Base-by-base conservation (phyloP, 2,888 invertebrate species). In the Coelopa pilipes region DNA sequence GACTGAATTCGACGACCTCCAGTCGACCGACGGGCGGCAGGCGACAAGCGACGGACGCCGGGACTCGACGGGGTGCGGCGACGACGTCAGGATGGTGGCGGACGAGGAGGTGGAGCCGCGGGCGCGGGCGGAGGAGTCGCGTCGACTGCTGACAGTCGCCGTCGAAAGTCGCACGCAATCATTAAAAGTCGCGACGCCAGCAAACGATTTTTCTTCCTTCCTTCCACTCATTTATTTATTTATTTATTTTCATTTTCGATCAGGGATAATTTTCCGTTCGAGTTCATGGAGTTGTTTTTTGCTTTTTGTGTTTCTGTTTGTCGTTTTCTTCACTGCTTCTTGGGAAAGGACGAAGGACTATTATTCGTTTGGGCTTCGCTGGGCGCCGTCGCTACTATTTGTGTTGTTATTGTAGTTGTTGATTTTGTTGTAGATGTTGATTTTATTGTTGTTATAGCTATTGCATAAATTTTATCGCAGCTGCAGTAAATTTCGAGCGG, bases 381-480 rank as follows among this genome's bases (percentile, higher is more conserved):
- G n/a, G n/a, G n/a, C n/a, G n/a, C n/a, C n/a, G n/a, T n/a, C n/a
- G n/a, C n/a, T n/a, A n/a, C n/a, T n/a, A n/a, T n/a, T n/a, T n/a
- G n/a, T n/a, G n/a, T n/a, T n/a, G n/a, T n/a, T n/a, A n/a, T n/a
- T n/a, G n/a, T n/a, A n/a, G n/a, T n/a, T n/a, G n/a, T n/a, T n/a
- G n/a, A n/a, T n/a, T n/a, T n/a, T n/a, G n/a, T n/a, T n/a, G n/a
- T n/a, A n/a, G n/a, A n/a, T n/a, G n/a, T n/a, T n/a, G n/a, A n/a
- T n/a, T n/a, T n/a, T n/a, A n/a, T n/a, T n/a, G 69, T 45, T 53
- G 5, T 60, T 46, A 50, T 46, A 49, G 24, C 60, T 46, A 60
- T 62, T 70, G 70, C 70, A 70, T 70, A 70, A 70, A 62, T 70
- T 62, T 15, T 21, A 50, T 34, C 21, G 21, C 59, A 60, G 49